Conservation (phyloP, 2,888 invertebrate genomes). For the Trilocha varians region DNA sequence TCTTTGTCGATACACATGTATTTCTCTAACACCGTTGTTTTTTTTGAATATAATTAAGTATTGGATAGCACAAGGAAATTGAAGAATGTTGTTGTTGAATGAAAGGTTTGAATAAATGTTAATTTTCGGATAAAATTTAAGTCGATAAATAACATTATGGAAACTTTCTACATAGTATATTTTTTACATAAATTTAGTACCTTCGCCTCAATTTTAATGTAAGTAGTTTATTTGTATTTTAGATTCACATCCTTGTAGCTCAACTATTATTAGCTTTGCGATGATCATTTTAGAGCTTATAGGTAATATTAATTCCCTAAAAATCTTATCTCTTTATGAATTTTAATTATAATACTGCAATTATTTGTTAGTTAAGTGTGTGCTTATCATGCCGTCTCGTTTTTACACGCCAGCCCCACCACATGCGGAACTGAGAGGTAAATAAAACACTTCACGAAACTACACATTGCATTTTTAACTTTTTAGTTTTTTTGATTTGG, state of each 20-base stretch:
- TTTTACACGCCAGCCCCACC: slow-evolving; percentile 71
- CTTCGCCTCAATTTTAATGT: no score
- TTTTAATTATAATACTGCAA: neutral
- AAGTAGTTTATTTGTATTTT: neutral
- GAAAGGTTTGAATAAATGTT: no score
- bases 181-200: no score
- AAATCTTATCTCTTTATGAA: neutral
- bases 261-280: neutral
- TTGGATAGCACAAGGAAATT: no score
- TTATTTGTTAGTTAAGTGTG: slow-evolving; percentile 18
- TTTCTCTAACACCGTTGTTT: no score
- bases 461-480: neutral
- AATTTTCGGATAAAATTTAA: no score
- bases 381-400: slow-evolving; percentile 65
- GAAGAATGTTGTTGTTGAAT: no score
- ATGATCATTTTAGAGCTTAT: neutral
- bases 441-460: slow-evolving; percentile 32
- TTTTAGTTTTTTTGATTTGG: neutral
- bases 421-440: slow-evolving; percentile 71
- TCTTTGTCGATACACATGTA: no score
- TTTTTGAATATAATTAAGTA: no score
- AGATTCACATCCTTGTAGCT: neutral
- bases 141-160: no score
- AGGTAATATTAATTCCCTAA: neutral
- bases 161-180: no score